Conservation (phyloP, 1,140 invertebrate genomes). For the Diabrotica undecimpunctata region DNA sequence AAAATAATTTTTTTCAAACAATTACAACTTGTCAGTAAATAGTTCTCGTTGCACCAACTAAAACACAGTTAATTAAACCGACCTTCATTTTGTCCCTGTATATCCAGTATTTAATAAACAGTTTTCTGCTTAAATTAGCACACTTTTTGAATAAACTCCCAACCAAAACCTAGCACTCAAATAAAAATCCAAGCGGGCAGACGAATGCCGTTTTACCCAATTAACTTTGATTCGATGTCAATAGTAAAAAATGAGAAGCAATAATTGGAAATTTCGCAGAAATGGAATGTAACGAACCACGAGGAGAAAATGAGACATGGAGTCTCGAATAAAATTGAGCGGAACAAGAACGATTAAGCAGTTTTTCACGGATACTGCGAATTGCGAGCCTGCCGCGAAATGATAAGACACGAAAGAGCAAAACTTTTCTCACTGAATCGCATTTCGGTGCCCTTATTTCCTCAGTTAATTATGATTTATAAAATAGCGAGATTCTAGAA, state of each 20-base stretch:
- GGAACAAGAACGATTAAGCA: constrained; percentile 2
- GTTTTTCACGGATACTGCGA: background rate
- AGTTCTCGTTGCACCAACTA: too few relatives aligned
- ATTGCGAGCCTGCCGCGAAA: background rate
- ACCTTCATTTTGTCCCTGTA: too few relatives aligned
- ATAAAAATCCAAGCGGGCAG: too few relatives aligned
- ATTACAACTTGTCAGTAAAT: too few relatives aligned
- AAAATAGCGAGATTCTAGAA: background rate
- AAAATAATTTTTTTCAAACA: too few relatives aligned
- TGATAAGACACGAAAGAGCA: constrained; percentile 2
- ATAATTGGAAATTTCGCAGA: constrained; percentile 12
- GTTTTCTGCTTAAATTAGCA: too few relatives aligned
- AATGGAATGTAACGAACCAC: constrained; percentile 17
- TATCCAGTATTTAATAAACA: too few relatives aligned
- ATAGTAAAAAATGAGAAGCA: background rate
- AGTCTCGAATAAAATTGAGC: constrained; percentile 2
- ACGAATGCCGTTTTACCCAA: too few relatives aligned
- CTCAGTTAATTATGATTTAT: constrained; percentile 3
- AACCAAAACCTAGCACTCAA: too few relatives aligned
- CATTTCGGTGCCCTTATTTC: background rate
- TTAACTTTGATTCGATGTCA: too few relatives aligned
- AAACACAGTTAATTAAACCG: too few relatives aligned
- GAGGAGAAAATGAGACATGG: background rate
- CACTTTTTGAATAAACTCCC: too few relatives aligned
- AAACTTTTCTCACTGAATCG: background rate